Percentiles rank a stretch among this genome's conserved stretches.
Evolutionary conservation across 2,797 vertebrate species (phyloP).

Genomic region (Oryzias dopingdopingensis): DNA sequence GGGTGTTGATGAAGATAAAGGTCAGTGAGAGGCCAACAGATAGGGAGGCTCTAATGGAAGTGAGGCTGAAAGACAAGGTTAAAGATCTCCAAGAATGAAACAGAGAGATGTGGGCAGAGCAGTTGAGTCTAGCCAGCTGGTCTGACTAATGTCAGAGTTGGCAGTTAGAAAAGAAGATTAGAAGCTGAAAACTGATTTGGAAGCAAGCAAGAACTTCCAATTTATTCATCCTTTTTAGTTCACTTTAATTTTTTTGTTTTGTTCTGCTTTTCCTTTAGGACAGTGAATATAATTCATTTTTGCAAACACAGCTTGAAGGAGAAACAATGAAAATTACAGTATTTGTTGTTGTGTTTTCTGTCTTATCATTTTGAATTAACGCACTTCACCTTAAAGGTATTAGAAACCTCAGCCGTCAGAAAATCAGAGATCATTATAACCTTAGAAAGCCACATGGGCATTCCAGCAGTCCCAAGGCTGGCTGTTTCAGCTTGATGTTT

Average conservation of each 20-base stretch:
- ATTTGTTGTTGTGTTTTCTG: too few relatives aligned
- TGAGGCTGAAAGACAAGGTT: conserved; percentile 2
- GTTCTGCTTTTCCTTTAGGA: background rate
- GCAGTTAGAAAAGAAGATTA: background rate
- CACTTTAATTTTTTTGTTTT: background rate
- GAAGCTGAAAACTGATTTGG: background rate
- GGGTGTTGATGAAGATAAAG: conserved; percentile 22
- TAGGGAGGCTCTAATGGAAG: conserved; percentile 5
- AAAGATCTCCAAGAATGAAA: conserved; percentile 16
- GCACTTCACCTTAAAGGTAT: too few relatives aligned
- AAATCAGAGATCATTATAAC: too few relatives aligned
- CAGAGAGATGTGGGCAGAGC: conserved; percentile 4
- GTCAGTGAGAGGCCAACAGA: conserved; percentile 16
- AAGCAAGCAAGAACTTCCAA: background rate
- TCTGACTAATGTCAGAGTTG: conserved; percentile 6
- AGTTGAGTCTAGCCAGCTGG: conserved; percentile 8
- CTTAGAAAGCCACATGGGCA: too few relatives aligned
- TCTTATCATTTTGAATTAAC: too few relatives aligned
- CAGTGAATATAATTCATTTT: too few relatives aligned
- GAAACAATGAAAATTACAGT: too few relatives aligned
- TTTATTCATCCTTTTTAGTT: background rate
- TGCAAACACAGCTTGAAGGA: too few relatives aligned
- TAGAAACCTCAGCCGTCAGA: too few relatives aligned
- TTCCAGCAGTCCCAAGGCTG: too few relatives aligned
- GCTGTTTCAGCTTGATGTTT: too few relatives aligned